These are phyloP conservation scores for Phengaris arion DNA, from an alignment of 2,888 invertebrate genomes.

Conservation along the genomic window DNA sequence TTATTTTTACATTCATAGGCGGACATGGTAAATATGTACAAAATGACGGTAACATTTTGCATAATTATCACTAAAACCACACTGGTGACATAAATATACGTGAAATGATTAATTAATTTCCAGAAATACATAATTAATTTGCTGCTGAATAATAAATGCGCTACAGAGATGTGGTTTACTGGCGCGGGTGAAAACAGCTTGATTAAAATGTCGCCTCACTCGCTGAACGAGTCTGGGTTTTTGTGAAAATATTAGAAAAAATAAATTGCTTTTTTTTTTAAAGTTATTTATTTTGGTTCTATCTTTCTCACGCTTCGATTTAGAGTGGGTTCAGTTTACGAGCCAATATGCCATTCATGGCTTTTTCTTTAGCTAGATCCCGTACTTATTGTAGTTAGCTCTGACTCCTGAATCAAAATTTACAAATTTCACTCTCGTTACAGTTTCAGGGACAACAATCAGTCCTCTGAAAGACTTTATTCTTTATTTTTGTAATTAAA, in stretches of 20 bases:
- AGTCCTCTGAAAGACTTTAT: too few species aligned
- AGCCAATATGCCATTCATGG: neutral
- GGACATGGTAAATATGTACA: too few species aligned
- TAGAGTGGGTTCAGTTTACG: too few species aligned
- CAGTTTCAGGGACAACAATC: too few species aligned
- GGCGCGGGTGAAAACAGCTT: neutral
- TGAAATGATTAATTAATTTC: slow-evolving; percentile 16
- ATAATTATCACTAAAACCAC: slow-evolving; percentile 7
- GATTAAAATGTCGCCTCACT: neutral
- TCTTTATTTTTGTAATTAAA: too few species aligned
- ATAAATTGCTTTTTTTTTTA: too few species aligned
- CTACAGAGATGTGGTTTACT: neutral
- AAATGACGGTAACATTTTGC: neutral
- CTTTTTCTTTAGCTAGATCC: neutral
- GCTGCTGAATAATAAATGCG: slow-evolving; percentile 10
- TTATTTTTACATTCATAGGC: too few species aligned
- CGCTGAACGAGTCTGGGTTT: neutral
- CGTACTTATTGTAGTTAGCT: too few species aligned
- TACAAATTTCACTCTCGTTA: too few species aligned
- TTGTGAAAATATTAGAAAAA: neutral
- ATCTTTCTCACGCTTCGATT: too few species aligned
- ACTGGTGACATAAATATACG: slow-evolving; percentile 12
- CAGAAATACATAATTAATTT: slow-evolving; percentile 4
- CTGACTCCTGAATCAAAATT: too few species aligned
- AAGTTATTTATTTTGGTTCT: too few species aligned